Evolutionary conservation across 2,888 invertebrate species (phyloP), one percentile per base, ranked within the genome.

Genomic region (Anticlea derivata): DNA sequence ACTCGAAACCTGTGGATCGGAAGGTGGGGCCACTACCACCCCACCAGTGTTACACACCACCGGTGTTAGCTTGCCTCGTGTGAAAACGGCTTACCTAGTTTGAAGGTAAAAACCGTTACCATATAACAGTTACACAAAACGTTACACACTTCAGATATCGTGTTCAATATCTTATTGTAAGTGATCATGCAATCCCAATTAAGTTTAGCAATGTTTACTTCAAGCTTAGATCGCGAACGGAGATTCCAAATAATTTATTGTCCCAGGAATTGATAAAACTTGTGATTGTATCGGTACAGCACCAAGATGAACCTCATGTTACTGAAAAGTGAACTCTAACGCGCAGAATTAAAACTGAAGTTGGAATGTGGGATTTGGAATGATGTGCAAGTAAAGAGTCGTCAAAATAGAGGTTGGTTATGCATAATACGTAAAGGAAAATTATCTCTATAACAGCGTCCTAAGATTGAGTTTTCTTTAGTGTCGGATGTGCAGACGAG

Each of bases 141-240:
- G 35, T 31, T 31, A 46, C 39, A 45, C 34, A 53, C 34, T 47
- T 46, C 38, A n/a, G 43, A 47, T 56, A 55, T 59, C 61, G 59
- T 59, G 57, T 59, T 24, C 50, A 48, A 54, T 55, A 60, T 50
- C 53, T 60, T 52, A 57, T 51, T 57, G 60, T 52, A 45, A 34
- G 52, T 35, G 60, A 58, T 60, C 62, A 62, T 62, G 58, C 60
- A 30, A 62, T 49, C 62, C 55, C 62, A 62, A 62, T 62, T 62
- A 62, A 60, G 60, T 50, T 56, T 43, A 58, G 60, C 60, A 60
- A 58, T 62, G 60, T 62, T 62, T 62, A 62, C 62, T 60, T 57
- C 58, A 60, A 37, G 47, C 39, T 40, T 22, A 50, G 63, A 63
- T 63, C 58, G 56, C 63, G 33, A 55, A 57, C 50, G 31, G 38